Percentiles rank a stretch among this genome's conserved stretches.
These are phyloP conservation scores for Acleris cristana DNA, from an alignment of 2,888 invertebrate species.

Conservation along the genomic window DNA sequence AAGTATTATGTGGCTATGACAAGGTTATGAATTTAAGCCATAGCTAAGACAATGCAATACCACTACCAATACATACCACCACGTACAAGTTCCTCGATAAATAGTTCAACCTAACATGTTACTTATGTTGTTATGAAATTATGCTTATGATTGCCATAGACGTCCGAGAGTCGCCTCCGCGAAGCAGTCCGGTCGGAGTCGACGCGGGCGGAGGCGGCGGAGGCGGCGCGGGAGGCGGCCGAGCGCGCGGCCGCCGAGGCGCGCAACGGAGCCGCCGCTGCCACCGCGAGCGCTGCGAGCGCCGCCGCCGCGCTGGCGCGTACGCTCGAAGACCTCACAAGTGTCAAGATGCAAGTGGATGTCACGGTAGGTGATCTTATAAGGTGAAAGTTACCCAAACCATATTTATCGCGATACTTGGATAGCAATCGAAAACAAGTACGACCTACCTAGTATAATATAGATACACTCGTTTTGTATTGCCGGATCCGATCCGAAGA, in stretches of 20 bases:
- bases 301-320: slow-evolving; percentile 59
- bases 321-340: slow-evolving; percentile 61
- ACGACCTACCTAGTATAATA: too few species aligned
- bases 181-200: slow-evolving; percentile 64
- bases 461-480: too few species aligned
- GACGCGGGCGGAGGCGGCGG: slow-evolving; percentile 68
- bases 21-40: too few species aligned
- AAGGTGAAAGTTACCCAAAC: neutral
- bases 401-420: too few species aligned
- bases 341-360: slow-evolving; percentile 65
- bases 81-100: too few species aligned
- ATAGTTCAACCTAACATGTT: neutral
- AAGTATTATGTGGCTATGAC: too few species aligned
- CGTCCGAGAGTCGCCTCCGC: slow-evolving; percentile 64
- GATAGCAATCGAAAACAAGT: too few species aligned
- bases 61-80: too few species aligned
- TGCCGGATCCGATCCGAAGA: too few species aligned
- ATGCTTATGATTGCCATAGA: slow-evolving; percentile 45
- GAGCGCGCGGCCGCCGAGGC: slow-evolving; percentile 62
- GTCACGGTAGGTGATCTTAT: slow-evolving; percentile 53
- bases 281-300: slow-evolving; percentile 63
- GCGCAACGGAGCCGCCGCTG: slow-evolving; percentile 65
- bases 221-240: slow-evolving; percentile 60
- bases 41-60: too few species aligned
- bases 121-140: too few species aligned